A percentile compares a stretch with the other conserved stretches of the same genome.
Evolutionary conservation across 2,888 invertebrate species (phyloP).

Genomic region (Watsonalla cultraria): DNA sequence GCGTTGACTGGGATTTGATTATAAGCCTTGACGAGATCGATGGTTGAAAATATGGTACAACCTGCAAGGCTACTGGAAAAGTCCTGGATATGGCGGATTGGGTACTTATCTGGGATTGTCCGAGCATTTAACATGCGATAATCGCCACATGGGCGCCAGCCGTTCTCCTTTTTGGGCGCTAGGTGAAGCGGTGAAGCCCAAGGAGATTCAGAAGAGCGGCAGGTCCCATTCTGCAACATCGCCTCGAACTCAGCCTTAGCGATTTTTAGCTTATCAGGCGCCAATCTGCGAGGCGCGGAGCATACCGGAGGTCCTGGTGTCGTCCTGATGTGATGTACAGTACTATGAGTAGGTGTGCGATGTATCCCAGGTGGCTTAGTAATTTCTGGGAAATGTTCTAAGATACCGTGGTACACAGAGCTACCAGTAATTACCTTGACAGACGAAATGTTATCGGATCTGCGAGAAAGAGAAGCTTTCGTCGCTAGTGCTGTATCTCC

Average conservation of each 20-base stretch:
- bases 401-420: too few relatives aligned
- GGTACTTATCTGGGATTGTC: constrained; percentile 35
- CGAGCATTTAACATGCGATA: constrained; percentile 34
- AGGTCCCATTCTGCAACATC: constrained; percentile 1
- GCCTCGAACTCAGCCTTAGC: background rate
- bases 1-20: constrained; percentile 41
- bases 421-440: too few relatives aligned
- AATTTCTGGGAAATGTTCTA: too few relatives aligned
- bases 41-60: background rate
- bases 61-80: constrained; percentile 11
- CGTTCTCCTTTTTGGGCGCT: constrained; percentile 31
- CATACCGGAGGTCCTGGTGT: too few relatives aligned
- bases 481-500: background rate
- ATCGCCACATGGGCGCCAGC: constrained; percentile 43
- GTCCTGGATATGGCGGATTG: constrained; percentile 21
- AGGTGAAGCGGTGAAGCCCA: constrained; percentile 40
- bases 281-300: too few relatives aligned
- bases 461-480: too few relatives aligned
- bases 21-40: constrained; percentile 30
- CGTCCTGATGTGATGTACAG: too few relatives aligned
- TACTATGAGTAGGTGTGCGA: too few relatives aligned
- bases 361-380: too few relatives aligned
- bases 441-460: too few relatives aligned
- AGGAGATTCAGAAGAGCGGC: constrained; percentile 6
- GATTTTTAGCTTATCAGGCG: too few relatives aligned